Base-by-base conservation (phyloP, 1,140 invertebrate genomes). In the Drosophila cardini region DNA sequence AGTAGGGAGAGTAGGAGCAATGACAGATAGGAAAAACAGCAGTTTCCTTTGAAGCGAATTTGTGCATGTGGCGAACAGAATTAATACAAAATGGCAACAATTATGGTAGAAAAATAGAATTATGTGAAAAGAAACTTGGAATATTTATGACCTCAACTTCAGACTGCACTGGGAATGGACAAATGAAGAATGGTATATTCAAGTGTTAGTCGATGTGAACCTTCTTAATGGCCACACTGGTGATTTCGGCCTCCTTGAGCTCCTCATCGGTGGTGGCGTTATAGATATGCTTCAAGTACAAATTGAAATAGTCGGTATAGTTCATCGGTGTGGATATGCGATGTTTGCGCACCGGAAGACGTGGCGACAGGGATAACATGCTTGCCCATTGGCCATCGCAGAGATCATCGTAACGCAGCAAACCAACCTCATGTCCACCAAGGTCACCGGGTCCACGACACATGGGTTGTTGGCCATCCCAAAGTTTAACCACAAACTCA, bases 331-430 rank as follows among this genome's bases (percentile, higher is more conserved):
- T 86, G 40, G 80, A 83, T 43, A 92, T 86, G 56, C 78, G 83
- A 80, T 92, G 72, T 69, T 91, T 92, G 50, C 86, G 76, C 36
- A 94, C 75, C 0, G 95, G 95, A 10, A 96, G 86, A 46, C 96
- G 92, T 1, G 96, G 95, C 0, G 94, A 94, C 0, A 96, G 91
- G 62, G 96, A 96, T 4, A 95, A 94, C 96, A 97, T 96, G 70
- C 96, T 97, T 10, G 96, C 96, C 96, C 96, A 97, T 73, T 97
- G 96, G 0, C 96, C 96, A 9, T 96, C 94, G 77, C 96, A 97
- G 8, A 97, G 93, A 78, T 96, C 95, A 45, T 96, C 95, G 72
- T 97, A 97, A n/a, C 95, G 95, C 80, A 97, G 40, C 13, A 92
- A 78, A 21, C 93, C 93, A n/a, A 91, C 91, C 62, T 91, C 90